Evolutionary conservation across 2,797 vertebrate genomes (phyloP).

Genomic region (Alfaro cultratus): DNA sequence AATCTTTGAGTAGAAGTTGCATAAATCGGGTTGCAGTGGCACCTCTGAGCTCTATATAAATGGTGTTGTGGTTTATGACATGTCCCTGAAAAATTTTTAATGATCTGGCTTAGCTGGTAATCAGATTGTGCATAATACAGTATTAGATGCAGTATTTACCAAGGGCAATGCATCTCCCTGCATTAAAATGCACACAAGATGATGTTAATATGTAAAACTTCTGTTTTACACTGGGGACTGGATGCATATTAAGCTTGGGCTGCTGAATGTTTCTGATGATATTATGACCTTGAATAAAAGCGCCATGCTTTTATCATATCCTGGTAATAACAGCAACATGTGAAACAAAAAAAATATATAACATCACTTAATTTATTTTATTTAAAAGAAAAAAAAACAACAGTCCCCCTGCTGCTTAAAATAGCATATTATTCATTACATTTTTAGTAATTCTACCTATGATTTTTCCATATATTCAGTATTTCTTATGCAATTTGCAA

Average conservation of each 20-base stretch:
- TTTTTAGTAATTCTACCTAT: neutral
- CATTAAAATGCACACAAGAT: neutral
- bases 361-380: neutral
- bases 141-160: neutral
- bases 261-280: neutral
- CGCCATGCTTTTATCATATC: neutral
- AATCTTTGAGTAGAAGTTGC: neutral
- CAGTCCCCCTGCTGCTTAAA: neutral
- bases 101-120: neutral
- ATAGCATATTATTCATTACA: neutral
- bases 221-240: neutral
- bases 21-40: neutral
- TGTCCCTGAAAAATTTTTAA: neutral
- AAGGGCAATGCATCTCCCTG: neutral
- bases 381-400: neutral
- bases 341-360: neutral
- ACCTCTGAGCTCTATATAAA: neutral
- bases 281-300: constrained; percentile 1
- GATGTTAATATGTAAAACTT: neutral
- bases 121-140: neutral
- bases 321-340: neutral
- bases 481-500: neutral
- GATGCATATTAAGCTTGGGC: constrained; percentile 1
- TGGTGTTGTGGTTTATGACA: neutral
- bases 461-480: neutral